These are phyloP conservation scores for Halcyon malimbica DNA, from an alignment of 2,113 vertebrate genomes.

Conservation along the genomic window DNA sequence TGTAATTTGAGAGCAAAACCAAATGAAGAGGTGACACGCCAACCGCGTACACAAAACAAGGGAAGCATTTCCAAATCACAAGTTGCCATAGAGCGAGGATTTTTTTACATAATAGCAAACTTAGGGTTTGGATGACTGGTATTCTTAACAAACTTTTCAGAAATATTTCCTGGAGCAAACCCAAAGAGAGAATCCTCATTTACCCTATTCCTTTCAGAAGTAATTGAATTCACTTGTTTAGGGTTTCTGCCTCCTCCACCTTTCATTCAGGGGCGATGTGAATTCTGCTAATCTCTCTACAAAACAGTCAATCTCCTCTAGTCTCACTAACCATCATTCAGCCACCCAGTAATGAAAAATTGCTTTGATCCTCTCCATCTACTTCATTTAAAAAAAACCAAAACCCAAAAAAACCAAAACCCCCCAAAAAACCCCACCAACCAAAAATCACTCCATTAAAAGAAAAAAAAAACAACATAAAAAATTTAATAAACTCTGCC, in stretches of 20 bases:
- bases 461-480: not conserved
- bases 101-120: slow-evolving; percentile 70
- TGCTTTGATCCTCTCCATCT: slow-evolving; percentile 37
- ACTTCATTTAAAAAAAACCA: not conserved
- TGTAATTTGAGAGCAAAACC: slow-evolving; percentile 54
- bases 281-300: slow-evolving; percentile 54
- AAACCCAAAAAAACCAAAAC: too few relatives aligned
- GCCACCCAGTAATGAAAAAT: slow-evolving; percentile 35
- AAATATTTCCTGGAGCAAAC: slow-evolving; percentile 74
- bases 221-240: slow-evolving; percentile 73
- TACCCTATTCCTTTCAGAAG: slow-evolving; percentile 67
- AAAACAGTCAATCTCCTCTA: slow-evolving; percentile 35
- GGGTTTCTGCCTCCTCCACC: slow-evolving; percentile 68
- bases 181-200: slow-evolving; percentile 67
- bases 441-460: not conserved
- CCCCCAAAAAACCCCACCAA: too few relatives aligned
- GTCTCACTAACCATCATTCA: slow-evolving; percentile 43
- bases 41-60: slow-evolving; percentile 48
- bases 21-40: slow-evolving; percentile 63
- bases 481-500: not conserved
- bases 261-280: slow-evolving; percentile 27
- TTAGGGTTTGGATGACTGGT: slow-evolving; percentile 70
- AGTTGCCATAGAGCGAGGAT: slow-evolving; percentile 18
- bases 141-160: slow-evolving; percentile 76
- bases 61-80: slow-evolving; percentile 65